Conservation (phyloP, 2,888 invertebrate genomes). For the Pedicia rivosa region DNA sequence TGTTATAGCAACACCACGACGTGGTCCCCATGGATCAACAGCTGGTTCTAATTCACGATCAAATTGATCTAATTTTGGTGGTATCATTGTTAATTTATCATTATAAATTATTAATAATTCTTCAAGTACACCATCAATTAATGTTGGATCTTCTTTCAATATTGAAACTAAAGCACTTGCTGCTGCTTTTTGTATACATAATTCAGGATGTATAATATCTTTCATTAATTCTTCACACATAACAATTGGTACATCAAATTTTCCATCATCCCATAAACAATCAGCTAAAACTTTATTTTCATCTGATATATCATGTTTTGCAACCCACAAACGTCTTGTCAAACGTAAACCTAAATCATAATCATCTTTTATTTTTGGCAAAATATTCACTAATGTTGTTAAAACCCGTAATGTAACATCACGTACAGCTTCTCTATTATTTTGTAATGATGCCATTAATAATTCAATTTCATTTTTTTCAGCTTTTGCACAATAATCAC, state of each 20-base stretch:
- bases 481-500: conserved; percentile 42
- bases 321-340: conserved; percentile 64
- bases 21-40: conserved; percentile 79
- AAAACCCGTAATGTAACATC: conserved; percentile 68
- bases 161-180: conserved; percentile 62
- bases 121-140: conserved; percentile 41
- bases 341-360: conserved; percentile 41
- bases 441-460: conserved; percentile 61
- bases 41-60: conserved; percentile 74
- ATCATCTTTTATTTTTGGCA: conserved; percentile 43
- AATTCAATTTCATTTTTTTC: conserved; percentile 55
- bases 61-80: conserved; percentile 78
- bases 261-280: conserved; percentile 41
- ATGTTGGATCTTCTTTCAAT: conserved; percentile 35
- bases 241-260: conserved; percentile 33
- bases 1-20: conserved; percentile 77
- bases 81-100: conserved; percentile 63
- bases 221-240: conserved; percentile 34
- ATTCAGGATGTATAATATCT: conserved; percentile 66
- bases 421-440: conserved; percentile 49
- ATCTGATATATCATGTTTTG: conserved; percentile 61
- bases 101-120: conserved; percentile 56
- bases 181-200: conserved; percentile 68
- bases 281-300: conserved; percentile 52
- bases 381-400: conserved; percentile 40